Base-by-base conservation (phyloP, 2,888 invertebrate species). In the Chymomyza caudatula region DNA sequence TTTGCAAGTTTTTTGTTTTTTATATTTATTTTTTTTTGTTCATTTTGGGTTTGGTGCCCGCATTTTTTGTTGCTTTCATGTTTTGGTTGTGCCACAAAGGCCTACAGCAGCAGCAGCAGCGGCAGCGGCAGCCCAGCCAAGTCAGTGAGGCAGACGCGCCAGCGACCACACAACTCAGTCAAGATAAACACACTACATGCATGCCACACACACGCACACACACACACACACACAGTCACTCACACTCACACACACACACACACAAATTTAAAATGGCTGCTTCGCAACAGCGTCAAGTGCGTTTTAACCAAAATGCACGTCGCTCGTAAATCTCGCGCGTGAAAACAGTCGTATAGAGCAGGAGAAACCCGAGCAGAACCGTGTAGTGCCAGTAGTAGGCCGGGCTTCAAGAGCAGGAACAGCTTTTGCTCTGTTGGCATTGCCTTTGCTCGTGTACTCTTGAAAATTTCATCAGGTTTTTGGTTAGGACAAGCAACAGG, bases 291-390 rank as follows among this genome's bases (percentile, higher is more conserved):
- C 71, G 42, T 69, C 70, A 71, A 79, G 80, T 78, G 81, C 83
- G 80, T 80, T 83, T 37, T 80, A 73, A 65, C 69, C 85, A 65
- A 84, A 84, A 81, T 81, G 76, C 74, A 84, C 78, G 71, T 65
- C 64, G 78, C 82, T 81, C 80, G 80, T 84, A 80, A 80, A 80
- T 80, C 80, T 80, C 82, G 77, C 76, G 78, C 76, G 78, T 73
- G 82, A 84, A 84, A 80, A 80, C 85, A 78, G 82, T 85, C 81
- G 85, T 78, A 22, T 37, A 11, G 11, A 37, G 29, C 3, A 37
- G 11, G 29, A 11, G 11, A 37, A 37, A 37, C 29, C 2, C 29
- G 11, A 37, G 11, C 29, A 37, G 29, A 37, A 11, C 11, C 2
- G 29, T 1, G 3, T 8, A 37, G 29, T 11, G 29, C 11, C 5